Conservation (phyloP, 2,797 vertebrate species). For the Manis javanica region DNA sequence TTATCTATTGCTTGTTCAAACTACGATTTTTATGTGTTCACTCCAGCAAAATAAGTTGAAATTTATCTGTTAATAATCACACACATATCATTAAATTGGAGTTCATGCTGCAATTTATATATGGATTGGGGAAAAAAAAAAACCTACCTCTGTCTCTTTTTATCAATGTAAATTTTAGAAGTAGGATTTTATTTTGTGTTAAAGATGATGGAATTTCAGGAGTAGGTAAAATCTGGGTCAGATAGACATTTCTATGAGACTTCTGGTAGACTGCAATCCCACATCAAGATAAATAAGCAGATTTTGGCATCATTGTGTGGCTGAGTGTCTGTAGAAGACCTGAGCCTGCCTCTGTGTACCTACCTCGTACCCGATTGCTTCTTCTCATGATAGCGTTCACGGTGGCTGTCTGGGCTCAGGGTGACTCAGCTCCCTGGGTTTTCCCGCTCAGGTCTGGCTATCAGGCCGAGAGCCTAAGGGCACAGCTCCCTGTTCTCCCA, state of each 20-base stretch:
- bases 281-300: background rate
- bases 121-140: background rate
- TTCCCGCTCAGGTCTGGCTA: background rate
- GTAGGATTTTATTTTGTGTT: background rate
- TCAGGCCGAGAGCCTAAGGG: background rate
- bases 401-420: background rate
- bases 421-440: background rate
- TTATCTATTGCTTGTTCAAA: slow-evolving; percentile 40
- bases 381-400: background rate
- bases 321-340: background rate
- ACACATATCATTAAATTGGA: background rate
- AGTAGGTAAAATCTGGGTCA: slow-evolving; percentile 23
- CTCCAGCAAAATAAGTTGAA: background rate
- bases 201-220: background rate
- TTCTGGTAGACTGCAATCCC: background rate
- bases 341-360: no score
- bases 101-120: background rate
- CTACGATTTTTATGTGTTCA: background rate
- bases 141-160: background rate
- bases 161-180: slow-evolving; percentile 25
- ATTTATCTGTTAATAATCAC: background rate
- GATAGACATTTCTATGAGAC: slow-evolving; percentile 24
- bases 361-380: background rate
- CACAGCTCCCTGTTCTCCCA: background rate
- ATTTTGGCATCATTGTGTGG: background rate